phyloP scores from a whole-genome alignment of 2,888 invertebrate genomes.

The Epirrita christyi region DNA sequence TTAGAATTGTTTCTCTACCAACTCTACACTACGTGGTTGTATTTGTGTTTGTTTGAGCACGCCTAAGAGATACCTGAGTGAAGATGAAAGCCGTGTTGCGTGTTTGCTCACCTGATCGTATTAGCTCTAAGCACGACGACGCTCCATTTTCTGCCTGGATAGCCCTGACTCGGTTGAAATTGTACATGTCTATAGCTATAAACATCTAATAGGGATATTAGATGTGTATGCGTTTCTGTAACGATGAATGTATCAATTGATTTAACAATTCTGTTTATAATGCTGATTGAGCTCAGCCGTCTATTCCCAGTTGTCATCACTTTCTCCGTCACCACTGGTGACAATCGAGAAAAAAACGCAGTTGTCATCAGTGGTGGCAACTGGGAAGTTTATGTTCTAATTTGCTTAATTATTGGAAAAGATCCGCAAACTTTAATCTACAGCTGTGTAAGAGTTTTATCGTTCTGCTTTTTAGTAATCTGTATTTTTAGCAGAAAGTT shows the following conservation, averaged over 20 bases:
- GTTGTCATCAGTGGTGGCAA: no score
- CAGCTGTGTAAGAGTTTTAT: no score
- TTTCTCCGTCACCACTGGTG: no score
- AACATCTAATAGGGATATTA: no score
- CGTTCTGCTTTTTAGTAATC: no score
- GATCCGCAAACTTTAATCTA: no score
- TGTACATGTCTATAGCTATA: slow-evolving; percentile 68
- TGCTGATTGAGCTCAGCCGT: not conserved
- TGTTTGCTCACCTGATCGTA: slow-evolving; percentile 82
- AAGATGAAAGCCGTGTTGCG: slow-evolving; percentile 81
- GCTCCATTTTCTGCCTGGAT: slow-evolving; percentile 78
- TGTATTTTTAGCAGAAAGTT: no score
- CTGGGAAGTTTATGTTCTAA: no score
- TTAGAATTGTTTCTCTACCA: slow-evolving; percentile 1
- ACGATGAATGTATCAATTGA: slow-evolving; percentile 50
- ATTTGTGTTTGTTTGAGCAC: slow-evolving; percentile 46
- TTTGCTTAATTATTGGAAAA: no score
- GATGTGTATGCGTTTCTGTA: slow-evolving; percentile 63
- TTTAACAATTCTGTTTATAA: slow-evolving; percentile 38
- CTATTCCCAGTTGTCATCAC: not conserved
- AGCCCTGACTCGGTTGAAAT: slow-evolving; percentile 74
- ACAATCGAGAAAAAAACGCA: no score
- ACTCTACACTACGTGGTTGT: slow-evolving; percentile 11
- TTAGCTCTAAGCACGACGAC: slow-evolving; percentile 77
- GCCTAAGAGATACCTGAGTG: slow-evolving; percentile 71